Conservation (phyloP, 2,113 vertebrate genomes). For the Miniopterus natalensis region DNA sequence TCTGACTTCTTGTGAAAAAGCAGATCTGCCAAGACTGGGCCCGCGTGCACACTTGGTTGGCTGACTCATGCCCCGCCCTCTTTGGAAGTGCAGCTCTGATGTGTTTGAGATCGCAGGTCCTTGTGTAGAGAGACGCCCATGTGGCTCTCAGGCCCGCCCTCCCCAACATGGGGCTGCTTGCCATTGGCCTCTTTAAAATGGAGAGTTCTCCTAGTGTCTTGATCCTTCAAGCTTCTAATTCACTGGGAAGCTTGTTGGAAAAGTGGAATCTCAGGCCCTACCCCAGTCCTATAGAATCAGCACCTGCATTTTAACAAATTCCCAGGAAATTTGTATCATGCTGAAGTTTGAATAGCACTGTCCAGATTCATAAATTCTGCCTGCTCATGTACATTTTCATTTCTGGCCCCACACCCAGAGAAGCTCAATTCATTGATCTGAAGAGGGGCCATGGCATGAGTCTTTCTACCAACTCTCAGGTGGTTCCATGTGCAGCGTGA, state of each 20-base stretch:
- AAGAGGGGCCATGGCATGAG: not conserved
- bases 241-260: not conserved
- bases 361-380: not conserved
- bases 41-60: not conserved
- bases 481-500: not conserved
- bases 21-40: not conserved
- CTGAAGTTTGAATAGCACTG: not conserved
- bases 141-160: not conserved
- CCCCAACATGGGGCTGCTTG: not conserved
- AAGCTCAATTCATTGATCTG: not conserved
- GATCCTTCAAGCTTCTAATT: not conserved
- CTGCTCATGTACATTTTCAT: not conserved
- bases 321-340: not conserved
- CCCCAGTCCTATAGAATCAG: not conserved
- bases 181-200: not conserved
- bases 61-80: too few relatives aligned
- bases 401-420: not conserved
- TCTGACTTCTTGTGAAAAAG: not conserved
- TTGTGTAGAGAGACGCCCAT: rapidly evolving
- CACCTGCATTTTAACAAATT: not conserved
- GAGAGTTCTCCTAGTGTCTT: not conserved
- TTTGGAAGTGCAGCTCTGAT: not conserved
- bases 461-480: not conserved
- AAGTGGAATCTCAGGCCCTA: not conserved
- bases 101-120: not conserved